Evolutionary conservation across 2,797 vertebrate genomes (phyloP).

Genomic region (Tinamus major): DNA sequence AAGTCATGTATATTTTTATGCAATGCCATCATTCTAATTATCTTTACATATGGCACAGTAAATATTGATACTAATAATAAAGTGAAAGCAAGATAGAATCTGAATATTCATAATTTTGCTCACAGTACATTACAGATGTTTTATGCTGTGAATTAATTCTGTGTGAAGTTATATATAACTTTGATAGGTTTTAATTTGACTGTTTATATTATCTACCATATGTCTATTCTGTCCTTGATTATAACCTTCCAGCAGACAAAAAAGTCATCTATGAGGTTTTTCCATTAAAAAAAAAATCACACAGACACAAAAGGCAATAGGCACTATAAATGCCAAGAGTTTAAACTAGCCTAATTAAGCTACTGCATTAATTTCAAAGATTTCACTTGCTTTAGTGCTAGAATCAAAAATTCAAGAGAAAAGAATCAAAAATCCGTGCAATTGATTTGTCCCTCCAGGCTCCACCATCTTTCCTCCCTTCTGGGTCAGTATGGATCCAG

Average conservation of each 20-base stretch:
- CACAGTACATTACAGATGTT: constrained; percentile 5
- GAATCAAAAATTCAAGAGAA: not conserved
- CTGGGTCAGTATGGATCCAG: not conserved
- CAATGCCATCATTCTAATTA: not conserved
- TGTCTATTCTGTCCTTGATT: constrained; percentile 28
- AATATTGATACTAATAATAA: constrained; percentile 55
- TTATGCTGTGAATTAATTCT: constrained; percentile 31
- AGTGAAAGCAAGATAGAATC: not conserved
- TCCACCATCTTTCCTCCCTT: not conserved
- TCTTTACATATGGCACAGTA: constrained; percentile 23
- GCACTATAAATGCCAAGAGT: not conserved
- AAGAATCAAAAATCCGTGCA: not conserved
- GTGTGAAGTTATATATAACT: constrained; percentile 26
- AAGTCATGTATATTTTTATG: constrained; percentile 27
- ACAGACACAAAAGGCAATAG: fast-evolving
- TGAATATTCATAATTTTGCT: constrained; percentile 52
- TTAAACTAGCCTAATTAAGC: not conserved
- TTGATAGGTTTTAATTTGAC: constrained; percentile 17
- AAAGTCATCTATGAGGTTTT: not conserved
- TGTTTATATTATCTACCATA: not conserved
- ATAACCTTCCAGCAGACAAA: not conserved
- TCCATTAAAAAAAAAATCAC: not conserved
- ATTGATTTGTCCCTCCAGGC: not conserved
- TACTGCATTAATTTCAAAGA: not conserved
- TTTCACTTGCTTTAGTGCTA: not conserved